Evolutionary conservation across 2,797 vertebrate species (phyloP), one percentile per base, ranked within the genome.

Genomic region (Bradypus variegatus): DNA sequence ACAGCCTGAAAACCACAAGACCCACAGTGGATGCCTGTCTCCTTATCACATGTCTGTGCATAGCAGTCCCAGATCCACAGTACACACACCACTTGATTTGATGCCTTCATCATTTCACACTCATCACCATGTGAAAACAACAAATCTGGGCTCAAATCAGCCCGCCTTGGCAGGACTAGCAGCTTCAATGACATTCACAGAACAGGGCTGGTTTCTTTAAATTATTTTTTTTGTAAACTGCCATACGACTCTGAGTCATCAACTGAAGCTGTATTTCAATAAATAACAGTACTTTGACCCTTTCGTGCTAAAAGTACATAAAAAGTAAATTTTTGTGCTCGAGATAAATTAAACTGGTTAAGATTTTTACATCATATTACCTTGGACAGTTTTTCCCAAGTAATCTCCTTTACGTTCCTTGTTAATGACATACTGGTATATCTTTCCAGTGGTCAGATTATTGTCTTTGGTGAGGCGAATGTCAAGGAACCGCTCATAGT

Each of bases 401-500:
- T 99, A 99, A 96, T 99, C 99, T 80, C 99, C 99, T 76, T 98
- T 98, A 94, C 99, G 98, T 96, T 99, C 99, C 97, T 99, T 99
- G 97, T 99, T 99, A 96, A 99, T 99, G 92, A 99, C 99, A 0
- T 98, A 98, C 96, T 99, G 99, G 94, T 99, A 99, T 95, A 99
- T 99, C 96, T 99, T 99, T 64, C 99, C 99, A 0, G 99, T 99
- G 41, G 99, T 99, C 96, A 99, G 97, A 92, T 99, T 99, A 97
- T 99, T 99, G 97, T 99, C 99, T 95, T 97, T 98, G 80, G 99
- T 99, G 55, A 99, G 98, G 45, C 98, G 97, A 96, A 99, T 99
- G 93, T 99, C 99, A 0, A 99, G 98, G 96, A 99, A 99, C 31
- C 99, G 98, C 86, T 99, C 99, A 0, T 99, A 99, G 97, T 99